Evolutionary conservation across 2,888 invertebrate species (phyloP).

Genomic region (Ectemnius continuus): DNA sequence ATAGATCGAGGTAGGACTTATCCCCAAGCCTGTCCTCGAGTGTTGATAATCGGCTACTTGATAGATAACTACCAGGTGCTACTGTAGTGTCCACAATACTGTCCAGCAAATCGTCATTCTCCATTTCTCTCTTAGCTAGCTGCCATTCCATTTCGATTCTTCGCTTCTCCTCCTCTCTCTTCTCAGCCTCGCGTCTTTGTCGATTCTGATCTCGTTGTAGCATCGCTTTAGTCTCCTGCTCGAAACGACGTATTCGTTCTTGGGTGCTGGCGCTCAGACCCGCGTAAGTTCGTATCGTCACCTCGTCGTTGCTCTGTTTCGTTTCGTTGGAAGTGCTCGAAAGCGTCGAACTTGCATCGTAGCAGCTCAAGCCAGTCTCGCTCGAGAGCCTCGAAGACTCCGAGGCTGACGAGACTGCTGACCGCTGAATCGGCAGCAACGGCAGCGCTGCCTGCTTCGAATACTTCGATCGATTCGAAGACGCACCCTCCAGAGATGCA

Average conservation of each 20-base stretch:
- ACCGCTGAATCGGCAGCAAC: constrained; percentile 39
- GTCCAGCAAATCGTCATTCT: constrained; percentile 79
- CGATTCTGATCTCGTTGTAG: constrained; percentile 78
- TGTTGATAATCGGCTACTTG: constrained; percentile 59
- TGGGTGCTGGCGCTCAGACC: constrained; percentile 82
- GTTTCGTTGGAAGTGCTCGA: constrained; percentile 71
- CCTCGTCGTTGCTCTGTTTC: constrained; percentile 74
- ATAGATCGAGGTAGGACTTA: constrained; percentile 48
- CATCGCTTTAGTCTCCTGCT: constrained; percentile 87
- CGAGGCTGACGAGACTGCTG: constrained; percentile 56
- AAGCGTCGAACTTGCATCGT: constrained; percentile 72
- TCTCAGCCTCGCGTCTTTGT: constrained; percentile 72
- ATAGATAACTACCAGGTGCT: constrained; percentile 58
- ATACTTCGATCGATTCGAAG: constrained; percentile 43
- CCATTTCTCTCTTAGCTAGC: constrained; percentile 79
- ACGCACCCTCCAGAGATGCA: constrained; percentile 34
- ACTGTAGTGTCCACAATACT: constrained; percentile 77
- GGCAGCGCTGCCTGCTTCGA: constrained; percentile 8
- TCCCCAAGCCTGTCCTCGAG: constrained; percentile 63
- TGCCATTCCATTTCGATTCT: constrained; percentile 79
- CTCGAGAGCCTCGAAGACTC: constrained; percentile 50
- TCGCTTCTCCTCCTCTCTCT: constrained; percentile 79
- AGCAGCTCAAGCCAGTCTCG: constrained; percentile 62
- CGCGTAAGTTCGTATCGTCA: constrained; percentile 81
- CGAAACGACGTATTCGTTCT: constrained; percentile 85